A percentile compares a stretch with the other conserved stretches of the same genome.
Conservation (phyloP, 2,113 vertebrate genomes). For the Zosterops hypoxanthus region DNA sequence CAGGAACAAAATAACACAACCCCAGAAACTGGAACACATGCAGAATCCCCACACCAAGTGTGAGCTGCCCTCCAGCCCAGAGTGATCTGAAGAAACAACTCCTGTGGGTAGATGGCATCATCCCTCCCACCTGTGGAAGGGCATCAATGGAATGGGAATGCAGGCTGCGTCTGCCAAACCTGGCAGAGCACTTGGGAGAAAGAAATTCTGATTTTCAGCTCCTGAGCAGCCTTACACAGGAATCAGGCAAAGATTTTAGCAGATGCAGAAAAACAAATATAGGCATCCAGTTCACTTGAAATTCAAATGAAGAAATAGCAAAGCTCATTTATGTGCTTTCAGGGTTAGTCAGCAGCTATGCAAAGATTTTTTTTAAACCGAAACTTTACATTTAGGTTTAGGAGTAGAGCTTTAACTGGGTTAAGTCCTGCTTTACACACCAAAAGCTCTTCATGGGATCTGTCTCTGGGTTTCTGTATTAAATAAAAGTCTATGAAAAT, state of each 20-base stretch:
- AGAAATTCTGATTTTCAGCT: neutral
- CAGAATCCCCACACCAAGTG: neutral
- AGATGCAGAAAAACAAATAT: neutral
- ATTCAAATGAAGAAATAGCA: neutral
- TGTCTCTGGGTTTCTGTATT: neutral
- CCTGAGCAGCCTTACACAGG: neutral
- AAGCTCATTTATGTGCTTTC: neutral
- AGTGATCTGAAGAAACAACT: accelerated
- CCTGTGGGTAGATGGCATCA: accelerated
- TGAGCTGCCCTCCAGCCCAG: accelerated
- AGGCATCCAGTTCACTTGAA: slow-evolving; percentile 3
- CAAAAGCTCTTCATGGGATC: neutral
- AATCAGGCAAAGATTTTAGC: neutral
- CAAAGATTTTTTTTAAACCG: neutral
- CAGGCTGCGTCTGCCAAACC: neutral
- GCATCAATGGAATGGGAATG: neutral
- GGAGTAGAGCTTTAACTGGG: neutral
- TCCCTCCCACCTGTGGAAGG: neutral
- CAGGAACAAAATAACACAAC: neutral
- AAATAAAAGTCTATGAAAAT: neutral
- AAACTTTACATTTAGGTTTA: neutral
- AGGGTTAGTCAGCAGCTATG: slow-evolving; percentile 22
- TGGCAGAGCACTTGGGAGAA: neutral
- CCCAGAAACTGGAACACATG: neutral
- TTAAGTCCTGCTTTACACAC: slow-evolving; percentile 23